phyloP scores from a whole-genome alignment of 1,140 invertebrate species.

The Pachypeltis micranthus region DNA sequence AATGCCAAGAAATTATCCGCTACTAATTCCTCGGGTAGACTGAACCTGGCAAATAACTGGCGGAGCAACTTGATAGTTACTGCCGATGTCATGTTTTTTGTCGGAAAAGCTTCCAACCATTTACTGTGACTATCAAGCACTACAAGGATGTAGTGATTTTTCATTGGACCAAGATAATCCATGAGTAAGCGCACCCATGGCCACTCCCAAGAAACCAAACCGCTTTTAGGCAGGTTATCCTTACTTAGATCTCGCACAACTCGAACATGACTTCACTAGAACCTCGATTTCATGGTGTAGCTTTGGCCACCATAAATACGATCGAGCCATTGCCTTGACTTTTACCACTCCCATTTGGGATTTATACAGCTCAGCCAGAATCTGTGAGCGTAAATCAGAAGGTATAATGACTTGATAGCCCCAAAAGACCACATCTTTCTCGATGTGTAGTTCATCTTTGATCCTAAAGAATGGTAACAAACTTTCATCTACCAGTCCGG shows the following conservation, averaged over 20 bases:
- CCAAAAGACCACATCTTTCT: not conserved
- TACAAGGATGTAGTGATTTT: not conserved
- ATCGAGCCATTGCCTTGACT: not conserved
- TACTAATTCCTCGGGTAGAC: not conserved
- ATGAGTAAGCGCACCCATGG: not conserved
- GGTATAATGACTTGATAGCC: not conserved
- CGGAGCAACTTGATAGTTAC: not conserved
- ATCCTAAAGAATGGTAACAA: not conserved
- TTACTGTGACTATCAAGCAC: not conserved
- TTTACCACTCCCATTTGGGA: not conserved
- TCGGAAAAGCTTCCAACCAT: not conserved
- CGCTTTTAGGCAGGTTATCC: not conserved
- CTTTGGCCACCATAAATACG: not conserved
- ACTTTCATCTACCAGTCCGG: not conserved
- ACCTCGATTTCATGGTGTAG: not conserved
- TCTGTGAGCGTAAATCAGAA: not conserved
- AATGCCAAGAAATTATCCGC: not conserved
- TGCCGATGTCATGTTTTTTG: not conserved
- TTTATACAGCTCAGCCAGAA: not conserved
- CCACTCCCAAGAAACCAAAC: not conserved
- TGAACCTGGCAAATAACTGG: not conserved
- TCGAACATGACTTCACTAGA: not conserved
- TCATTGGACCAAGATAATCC: not conserved
- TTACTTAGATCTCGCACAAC: not conserved
- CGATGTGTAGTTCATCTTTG: not conserved